These are phyloP conservation scores for Hydrozoanthus gracilis DNA, from an alignment of 92 coral and sea anemone genomes.

Conservation along the genomic window DNA sequence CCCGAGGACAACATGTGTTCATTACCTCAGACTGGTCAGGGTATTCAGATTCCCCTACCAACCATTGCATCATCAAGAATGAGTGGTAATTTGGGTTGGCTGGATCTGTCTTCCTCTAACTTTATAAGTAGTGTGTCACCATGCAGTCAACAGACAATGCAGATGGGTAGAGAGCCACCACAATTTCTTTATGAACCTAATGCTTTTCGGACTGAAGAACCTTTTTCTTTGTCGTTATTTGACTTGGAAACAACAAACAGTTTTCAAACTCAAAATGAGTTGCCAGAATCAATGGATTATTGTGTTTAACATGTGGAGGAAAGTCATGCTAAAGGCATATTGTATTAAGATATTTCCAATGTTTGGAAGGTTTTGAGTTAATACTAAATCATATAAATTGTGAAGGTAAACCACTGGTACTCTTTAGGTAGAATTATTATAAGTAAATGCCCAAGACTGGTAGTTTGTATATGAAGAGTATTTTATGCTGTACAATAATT, in stretches of 20 bases:
- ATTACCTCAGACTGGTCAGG: slow-evolving; percentile 58
- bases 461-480: too few species aligned
- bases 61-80: slow-evolving; percentile 53
- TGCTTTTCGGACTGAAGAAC: slow-evolving; percentile 72
- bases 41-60: slow-evolving; percentile 76
- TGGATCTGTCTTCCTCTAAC: slow-evolving; percentile 77
- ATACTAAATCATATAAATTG: too few species aligned
- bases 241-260: slow-evolving; percentile 77
- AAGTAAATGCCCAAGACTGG: too few species aligned
- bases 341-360: too few species aligned
- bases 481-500: too few species aligned
- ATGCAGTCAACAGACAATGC: slow-evolving; percentile 49
- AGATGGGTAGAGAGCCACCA: slow-evolving; percentile 74
- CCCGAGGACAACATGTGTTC: slow-evolving; percentile 57
- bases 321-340: too few species aligned
- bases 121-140: slow-evolving; percentile 67
- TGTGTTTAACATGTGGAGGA: slow-evolving; percentile 59
- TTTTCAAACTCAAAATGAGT: slow-evolving; percentile 70
- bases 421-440: too few species aligned
- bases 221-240: slow-evolving; percentile 77
- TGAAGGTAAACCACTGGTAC: too few species aligned
- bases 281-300: slow-evolving; percentile 90
- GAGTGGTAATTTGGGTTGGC: slow-evolving; percentile 74
- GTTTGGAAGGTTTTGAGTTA: too few species aligned
- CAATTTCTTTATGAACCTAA: slow-evolving; percentile 70